Percentiles rank a stretch among this genome's conserved stretches.
Conservation (phyloP, 2,797 vertebrate genomes). For the Peromyscus aztecus region DNA sequence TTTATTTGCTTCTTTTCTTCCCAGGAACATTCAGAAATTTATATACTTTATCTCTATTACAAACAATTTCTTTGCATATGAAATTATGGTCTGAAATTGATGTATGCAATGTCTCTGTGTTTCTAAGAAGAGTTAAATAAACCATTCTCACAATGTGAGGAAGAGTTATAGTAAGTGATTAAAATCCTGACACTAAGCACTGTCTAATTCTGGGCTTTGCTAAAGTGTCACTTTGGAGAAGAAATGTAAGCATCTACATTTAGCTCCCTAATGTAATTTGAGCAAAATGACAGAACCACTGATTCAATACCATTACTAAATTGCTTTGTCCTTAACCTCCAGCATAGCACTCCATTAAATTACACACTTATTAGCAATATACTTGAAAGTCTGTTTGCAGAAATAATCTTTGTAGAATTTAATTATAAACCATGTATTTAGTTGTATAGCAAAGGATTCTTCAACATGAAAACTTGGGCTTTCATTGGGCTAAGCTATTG, state of each 20-base stretch:
- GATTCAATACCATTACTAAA: constrained; percentile 56
- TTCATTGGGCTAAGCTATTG: neutral
- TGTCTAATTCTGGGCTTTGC: constrained; percentile 9
- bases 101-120: neutral
- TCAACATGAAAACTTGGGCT: neutral
- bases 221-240: constrained; percentile 45
- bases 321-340: constrained; percentile 51
- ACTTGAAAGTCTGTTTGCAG: constrained; percentile 36
- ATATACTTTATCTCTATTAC: neutral
- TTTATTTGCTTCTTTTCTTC: neutral
- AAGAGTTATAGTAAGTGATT: constrained; percentile 42
- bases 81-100: neutral
- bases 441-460: neutral
- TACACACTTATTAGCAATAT: neutral
- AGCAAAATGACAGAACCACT: constrained; percentile 48
- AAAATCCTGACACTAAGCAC: constrained; percentile 37
- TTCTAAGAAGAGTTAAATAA: constrained; percentile 10
- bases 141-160: neutral
- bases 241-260: constrained; percentile 51
- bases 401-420: constrained; percentile 19
- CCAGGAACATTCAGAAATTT: neutral
- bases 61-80: neutral
- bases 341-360: constrained; percentile 53
- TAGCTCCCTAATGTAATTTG: constrained; percentile 54
- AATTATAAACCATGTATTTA: neutral